Percentiles rank a stretch among this genome's conserved stretches.
Evolutionary conservation across 2,797 vertebrate genomes (phyloP).

Genomic region (Balearica regulorum): DNA sequence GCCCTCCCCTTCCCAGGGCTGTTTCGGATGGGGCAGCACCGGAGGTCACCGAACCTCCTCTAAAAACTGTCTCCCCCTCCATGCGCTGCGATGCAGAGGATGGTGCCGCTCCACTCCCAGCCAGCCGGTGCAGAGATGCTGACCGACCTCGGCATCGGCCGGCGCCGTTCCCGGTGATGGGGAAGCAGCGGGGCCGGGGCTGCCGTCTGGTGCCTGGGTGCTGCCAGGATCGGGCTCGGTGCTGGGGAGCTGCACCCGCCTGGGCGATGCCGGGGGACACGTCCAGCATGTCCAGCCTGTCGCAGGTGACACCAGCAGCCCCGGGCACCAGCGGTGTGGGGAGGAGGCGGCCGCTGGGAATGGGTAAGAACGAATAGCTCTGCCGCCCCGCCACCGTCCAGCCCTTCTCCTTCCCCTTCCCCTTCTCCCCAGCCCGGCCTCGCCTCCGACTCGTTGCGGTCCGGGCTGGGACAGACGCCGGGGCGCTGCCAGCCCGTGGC

Average conservation of each 20-base stretch:
- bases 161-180: rapidly evolving
- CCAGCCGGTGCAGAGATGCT: rapidly evolving
- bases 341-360: background rate
- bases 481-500: background rate
- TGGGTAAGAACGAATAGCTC: background rate
- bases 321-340: rapidly evolving
- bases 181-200: background rate
- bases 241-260: background rate
- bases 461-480: rapidly evolving
- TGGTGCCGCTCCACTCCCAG: rapidly evolving
- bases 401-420: background rate
- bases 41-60: background rate
- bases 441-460: rapidly evolving
- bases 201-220: background rate
- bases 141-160: rapidly evolving
- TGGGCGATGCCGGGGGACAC: rapidly evolving
- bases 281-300: background rate
- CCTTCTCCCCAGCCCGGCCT: background rate
- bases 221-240: background rate
- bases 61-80: background rate
- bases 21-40: background rate
- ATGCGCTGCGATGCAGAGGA: rapidly evolving
- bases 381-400: rapidly evolving
- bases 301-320: background rate
- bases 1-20: background rate